phyloP scores from a whole-genome alignment of 1,140 invertebrate genomes.

The Episyrphus balteatus region DNA sequence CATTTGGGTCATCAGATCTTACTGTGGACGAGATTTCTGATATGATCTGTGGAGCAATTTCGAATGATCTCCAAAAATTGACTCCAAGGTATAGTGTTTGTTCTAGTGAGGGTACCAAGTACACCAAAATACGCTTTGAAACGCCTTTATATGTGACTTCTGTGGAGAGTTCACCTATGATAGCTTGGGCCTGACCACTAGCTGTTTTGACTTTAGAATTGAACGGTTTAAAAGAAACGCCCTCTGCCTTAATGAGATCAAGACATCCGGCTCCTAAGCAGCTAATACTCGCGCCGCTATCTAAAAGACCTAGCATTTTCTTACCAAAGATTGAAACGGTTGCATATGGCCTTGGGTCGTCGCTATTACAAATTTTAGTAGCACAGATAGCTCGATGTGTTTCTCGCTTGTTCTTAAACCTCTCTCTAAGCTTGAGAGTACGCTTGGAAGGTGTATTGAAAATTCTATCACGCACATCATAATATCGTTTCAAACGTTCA shows the following conservation, averaged over 20 bases:
- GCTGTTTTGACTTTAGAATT: conserved; percentile 1
- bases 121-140: not conserved
- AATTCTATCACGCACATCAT: no score
- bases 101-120: conserved; percentile 1
- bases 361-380: no score
- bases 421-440: no score
- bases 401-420: no score
- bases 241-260: not conserved
- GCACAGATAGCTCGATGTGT: no score
- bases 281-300: conserved; percentile 2
- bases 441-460: not conserved
- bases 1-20: not conserved
- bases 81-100: conserved; percentile 2
- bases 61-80: conserved; percentile 7
- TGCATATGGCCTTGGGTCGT: no score
- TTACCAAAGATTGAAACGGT: no score
- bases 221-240: not conserved
- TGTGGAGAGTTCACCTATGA: not conserved
- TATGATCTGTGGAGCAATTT: conserved; percentile 3
- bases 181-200: not conserved
- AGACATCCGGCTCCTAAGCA: no score
- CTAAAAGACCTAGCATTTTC: not conserved
- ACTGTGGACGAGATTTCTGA: not conserved
- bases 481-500: no score
- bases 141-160: not conserved